A percentile compares a stretch with the other conserved stretches of the same genome.
Evolutionary conservation across 1,140 invertebrate species (phyloP).

Genomic region (Lepidurus apus): DNA sequence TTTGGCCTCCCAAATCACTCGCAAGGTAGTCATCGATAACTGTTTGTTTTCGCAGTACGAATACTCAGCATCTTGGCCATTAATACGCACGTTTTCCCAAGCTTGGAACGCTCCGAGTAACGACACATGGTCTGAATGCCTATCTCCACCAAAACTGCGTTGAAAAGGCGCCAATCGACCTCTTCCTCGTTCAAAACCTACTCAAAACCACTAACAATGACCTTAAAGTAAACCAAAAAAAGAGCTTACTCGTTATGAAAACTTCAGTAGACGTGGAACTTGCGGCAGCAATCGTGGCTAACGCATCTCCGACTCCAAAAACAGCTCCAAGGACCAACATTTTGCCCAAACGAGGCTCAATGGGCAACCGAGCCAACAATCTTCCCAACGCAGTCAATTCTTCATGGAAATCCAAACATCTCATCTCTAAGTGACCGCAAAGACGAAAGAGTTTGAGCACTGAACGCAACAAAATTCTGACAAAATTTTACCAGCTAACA

Average conservation of each 20-base stretch:
- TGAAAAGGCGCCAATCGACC: conserved; percentile 66
- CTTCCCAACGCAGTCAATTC: conserved; percentile 82
- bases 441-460: conserved; percentile 40
- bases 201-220: conserved; percentile 34
- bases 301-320: conserved; percentile 77
- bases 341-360: conserved; percentile 87
- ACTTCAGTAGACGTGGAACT: conserved; percentile 87
- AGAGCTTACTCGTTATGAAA: conserved; percentile 59
- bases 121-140: conserved; percentile 90
- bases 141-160: conserved; percentile 70
- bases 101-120: conserved; percentile 85
- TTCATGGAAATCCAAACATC: conserved; percentile 76
- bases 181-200: conserved; percentile 45
- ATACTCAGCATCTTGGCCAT: conserved; percentile 71
- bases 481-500: conserved; percentile 41
- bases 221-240: background rate
- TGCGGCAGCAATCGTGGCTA: conserved; percentile 90
- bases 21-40: conserved; percentile 76
- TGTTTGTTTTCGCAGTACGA: conserved; percentile 86
- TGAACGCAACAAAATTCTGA: background rate
- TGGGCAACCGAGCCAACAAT: conserved; percentile 84
- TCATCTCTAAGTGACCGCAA: conserved; percentile 60
- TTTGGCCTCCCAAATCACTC: conserved; percentile 87
- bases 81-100: conserved; percentile 70
- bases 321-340: conserved; percentile 89